Base-by-base conservation (phyloP, 2,113 vertebrate species). In the Esox niger region DNA sequence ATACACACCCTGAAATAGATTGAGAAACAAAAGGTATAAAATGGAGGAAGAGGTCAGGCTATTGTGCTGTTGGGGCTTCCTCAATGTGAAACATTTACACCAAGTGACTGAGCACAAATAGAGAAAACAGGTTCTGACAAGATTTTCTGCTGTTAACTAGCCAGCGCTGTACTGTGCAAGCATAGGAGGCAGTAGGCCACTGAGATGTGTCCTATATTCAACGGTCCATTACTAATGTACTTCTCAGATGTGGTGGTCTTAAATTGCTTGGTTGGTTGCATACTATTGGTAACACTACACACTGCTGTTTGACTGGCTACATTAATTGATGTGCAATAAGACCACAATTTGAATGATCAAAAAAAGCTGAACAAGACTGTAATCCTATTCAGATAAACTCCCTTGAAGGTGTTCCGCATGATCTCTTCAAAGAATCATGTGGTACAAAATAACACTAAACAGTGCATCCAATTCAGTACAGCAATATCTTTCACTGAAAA, bases 381-480 rank as follows among this genome's bases (percentile, higher is more conserved):
- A 13, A 49, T 21, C 47, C 47, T 52, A n/a, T 21, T 52, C 20
- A 54, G 6, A 21, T n/a, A 25, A 54, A 23, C 21, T 25, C 49
- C 49, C 21, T 25, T 54, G 20, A 21, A 54, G n/a, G n/a, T 21
- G 20, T 43, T 15, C 2, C 10, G 6, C 55, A 25, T 38, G 68
- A 67, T 62, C 13, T n/a, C 23, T 35, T 71, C 35, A 67, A 67
- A 52, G 11, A n/a, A 26, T n/a, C 59, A 76, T 63, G 68, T 58
- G 49, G 49, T 62, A 29, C 25, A 62, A 35, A 11, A n/a, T 10
- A 32, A 62, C 46, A 43, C 47, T 62, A n/a, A 43, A 10, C 38
- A 17, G 38, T 43, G n/a, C 15, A 11, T 2, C 47, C 47, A 52
- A 21, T 23, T 38, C 13, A 38, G 54, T 38, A 64, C 31, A 56